Conservation (phyloP, 2,888 invertebrate species). For the Adela reaumurella region DNA sequence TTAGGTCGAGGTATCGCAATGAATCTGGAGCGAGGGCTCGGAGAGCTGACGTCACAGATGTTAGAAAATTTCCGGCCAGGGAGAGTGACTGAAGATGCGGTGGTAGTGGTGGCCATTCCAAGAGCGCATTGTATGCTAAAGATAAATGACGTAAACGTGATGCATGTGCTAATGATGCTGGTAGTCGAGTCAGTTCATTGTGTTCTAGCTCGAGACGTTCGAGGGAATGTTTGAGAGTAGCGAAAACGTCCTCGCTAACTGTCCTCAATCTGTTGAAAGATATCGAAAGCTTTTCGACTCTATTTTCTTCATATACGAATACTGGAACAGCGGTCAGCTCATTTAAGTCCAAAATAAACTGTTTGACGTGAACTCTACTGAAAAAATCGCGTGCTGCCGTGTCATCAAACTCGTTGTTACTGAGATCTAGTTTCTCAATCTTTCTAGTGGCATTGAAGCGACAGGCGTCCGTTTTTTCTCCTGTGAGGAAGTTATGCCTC, state of each 20-base stretch:
- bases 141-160: constrained; percentile 75
- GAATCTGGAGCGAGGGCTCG: constrained; percentile 70
- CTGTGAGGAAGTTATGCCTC: constrained; percentile 47
- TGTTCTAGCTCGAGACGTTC: constrained; percentile 83
- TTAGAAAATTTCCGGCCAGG: constrained; percentile 76
- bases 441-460: constrained; percentile 56
- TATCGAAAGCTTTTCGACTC: constrained; percentile 72
- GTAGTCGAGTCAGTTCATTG: constrained; percentile 68
- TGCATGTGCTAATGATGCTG: constrained; percentile 65
- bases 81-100: constrained; percentile 72
- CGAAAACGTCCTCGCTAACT: constrained; percentile 69
- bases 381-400: constrained; percentile 65
- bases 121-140: constrained; percentile 69
- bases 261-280: constrained; percentile 72
- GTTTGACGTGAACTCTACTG: constrained; percentile 69
- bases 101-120: constrained; percentile 61
- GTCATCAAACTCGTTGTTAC: constrained; percentile 74
- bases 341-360: constrained; percentile 79
- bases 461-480: constrained; percentile 32
- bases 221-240: constrained; percentile 67
- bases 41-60: constrained; percentile 67
- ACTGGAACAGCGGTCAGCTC: constrained; percentile 65
- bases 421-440: constrained; percentile 79
- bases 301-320: constrained; percentile 65
- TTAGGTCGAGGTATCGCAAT: constrained; percentile 77